These are phyloP conservation scores for Cheilosia urbana DNA, from an alignment of 2,888 invertebrate genomes.

Conservation along the genomic window DNA sequence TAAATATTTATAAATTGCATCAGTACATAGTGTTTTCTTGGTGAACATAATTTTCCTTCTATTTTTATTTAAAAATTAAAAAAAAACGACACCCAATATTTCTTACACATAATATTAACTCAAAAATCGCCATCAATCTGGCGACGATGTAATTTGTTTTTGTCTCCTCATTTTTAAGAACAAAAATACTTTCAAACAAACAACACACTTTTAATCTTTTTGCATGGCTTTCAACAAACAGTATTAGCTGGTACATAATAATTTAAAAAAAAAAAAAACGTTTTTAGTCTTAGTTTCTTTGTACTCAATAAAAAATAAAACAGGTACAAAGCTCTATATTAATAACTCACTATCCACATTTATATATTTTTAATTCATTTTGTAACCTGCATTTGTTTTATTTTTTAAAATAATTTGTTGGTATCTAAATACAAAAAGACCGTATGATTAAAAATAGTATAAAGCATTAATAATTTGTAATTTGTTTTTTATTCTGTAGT, in stretches of 20 bases:
- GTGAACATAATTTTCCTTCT: slow-evolving; percentile 51
- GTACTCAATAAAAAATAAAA: slow-evolving; percentile 40
- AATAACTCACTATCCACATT: slow-evolving; percentile 64
- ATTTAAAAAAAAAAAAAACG: slow-evolving; percentile 25
- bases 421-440: slow-evolving; percentile 34
- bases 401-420: slow-evolving; percentile 52
- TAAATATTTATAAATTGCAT: slow-evolving; percentile 54
- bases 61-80: slow-evolving; percentile 3
- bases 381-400: slow-evolving; percentile 72
- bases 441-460: slow-evolving; percentile 28
- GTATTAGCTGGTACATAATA: slow-evolving; percentile 43
- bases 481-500: slow-evolving; percentile 59
- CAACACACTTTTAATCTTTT: slow-evolving; percentile 46
- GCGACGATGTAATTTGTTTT: slow-evolving; percentile 35
- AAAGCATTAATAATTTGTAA: slow-evolving; percentile 37
- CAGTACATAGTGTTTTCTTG: slow-evolving; percentile 56
- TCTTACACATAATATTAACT: slow-evolving; percentile 45
- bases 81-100: slow-evolving; percentile 9
- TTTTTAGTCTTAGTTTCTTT: slow-evolving; percentile 54
- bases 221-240: slow-evolving; percentile 69
- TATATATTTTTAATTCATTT: slow-evolving; percentile 65
- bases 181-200: slow-evolving; percentile 30
- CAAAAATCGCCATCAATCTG: slow-evolving; percentile 62
- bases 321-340: slow-evolving; percentile 35
- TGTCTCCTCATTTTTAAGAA: slow-evolving; percentile 21